Evolutionary conservation across 2,888 invertebrate genomes (phyloP).

Genomic region (Labia minor): DNA sequence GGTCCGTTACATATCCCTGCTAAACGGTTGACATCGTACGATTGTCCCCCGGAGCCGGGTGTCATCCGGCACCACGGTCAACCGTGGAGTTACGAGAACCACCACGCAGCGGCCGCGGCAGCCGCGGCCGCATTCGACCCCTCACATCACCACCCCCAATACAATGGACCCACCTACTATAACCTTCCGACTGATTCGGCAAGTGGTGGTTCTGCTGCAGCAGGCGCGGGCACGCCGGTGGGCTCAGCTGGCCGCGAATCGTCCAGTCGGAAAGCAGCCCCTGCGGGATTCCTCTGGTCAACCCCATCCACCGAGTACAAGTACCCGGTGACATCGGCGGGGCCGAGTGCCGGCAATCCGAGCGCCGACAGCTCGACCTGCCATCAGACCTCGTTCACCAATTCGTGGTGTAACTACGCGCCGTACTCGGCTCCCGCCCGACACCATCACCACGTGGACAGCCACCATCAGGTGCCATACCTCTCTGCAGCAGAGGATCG

Average conservation of each 20-base stretch:
- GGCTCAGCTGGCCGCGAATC: conserved; percentile 46
- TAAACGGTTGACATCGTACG: conserved; percentile 57
- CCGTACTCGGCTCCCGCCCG: conserved; percentile 49
- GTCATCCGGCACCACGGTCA: conserved; percentile 57
- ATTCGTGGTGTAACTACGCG: conserved; percentile 64
- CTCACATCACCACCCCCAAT: conserved; percentile 51
- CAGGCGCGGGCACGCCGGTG: conserved; percentile 30
- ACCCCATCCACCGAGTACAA: not conserved
- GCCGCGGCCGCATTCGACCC: conserved; percentile 45
- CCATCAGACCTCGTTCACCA: conserved; percentile 57
- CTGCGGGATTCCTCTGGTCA: conserved; percentile 29
- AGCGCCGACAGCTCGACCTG: conserved; percentile 37
- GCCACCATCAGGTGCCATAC: conserved; percentile 48
- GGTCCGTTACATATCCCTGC: conserved; percentile 83
- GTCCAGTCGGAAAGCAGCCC: conserved; percentile 37
- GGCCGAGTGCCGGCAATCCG: conserved; percentile 39
- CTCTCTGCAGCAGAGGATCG: conserved; percentile 58
- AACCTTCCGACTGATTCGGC: conserved; percentile 54
- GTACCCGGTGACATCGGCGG: conserved; percentile 28
- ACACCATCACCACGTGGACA: conserved; percentile 43
- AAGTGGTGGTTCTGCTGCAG: not conserved
- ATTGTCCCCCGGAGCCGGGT: conserved; percentile 43
- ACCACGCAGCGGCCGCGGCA: conserved; percentile 45
- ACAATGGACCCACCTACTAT: conserved; percentile 62
- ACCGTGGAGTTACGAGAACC: conserved; percentile 52